Conservation (phyloP, 2,888 invertebrate species). For the Hoplodrina ambigua region DNA sequence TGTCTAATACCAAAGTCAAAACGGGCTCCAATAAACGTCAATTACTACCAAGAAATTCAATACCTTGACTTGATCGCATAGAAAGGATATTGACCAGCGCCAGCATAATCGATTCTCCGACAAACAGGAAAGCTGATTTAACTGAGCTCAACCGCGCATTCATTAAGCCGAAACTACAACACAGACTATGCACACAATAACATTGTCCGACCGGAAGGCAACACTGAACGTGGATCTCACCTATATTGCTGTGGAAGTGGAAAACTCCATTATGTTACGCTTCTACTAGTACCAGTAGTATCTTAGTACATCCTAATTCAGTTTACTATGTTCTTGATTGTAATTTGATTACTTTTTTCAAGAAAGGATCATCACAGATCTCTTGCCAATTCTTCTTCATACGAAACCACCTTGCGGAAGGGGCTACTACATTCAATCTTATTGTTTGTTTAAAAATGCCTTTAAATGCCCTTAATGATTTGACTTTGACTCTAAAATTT, state of each 20-base stretch:
- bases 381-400: too few species aligned
- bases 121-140: conserved; percentile 48
- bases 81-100: conserved; percentile 31
- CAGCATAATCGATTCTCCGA: conserved; percentile 36
- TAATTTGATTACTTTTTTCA: not conserved
- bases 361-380: not conserved
- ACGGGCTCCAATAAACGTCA: conserved; percentile 26
- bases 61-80: conserved; percentile 24
- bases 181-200: conserved; percentile 46
- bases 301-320: not conserved
- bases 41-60: conserved; percentile 18
- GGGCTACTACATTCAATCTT: too few species aligned
- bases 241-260: conserved; percentile 35
- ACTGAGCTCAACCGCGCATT: conserved; percentile 47
- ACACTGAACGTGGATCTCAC: conserved; percentile 46
- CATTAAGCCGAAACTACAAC: conserved; percentile 47
- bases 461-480: too few species aligned
- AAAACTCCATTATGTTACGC: conserved; percentile 26
- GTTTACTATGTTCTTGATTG: not conserved
- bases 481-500: not conserved
- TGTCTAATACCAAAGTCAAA: not conserved
- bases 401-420: too few species aligned
- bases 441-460: too few species aligned
- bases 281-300: not conserved
- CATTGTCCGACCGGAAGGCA: conserved; percentile 37